Base-by-base conservation (phyloP, 2,113 vertebrate species). In the Neodontobutis hainanensis region DNA sequence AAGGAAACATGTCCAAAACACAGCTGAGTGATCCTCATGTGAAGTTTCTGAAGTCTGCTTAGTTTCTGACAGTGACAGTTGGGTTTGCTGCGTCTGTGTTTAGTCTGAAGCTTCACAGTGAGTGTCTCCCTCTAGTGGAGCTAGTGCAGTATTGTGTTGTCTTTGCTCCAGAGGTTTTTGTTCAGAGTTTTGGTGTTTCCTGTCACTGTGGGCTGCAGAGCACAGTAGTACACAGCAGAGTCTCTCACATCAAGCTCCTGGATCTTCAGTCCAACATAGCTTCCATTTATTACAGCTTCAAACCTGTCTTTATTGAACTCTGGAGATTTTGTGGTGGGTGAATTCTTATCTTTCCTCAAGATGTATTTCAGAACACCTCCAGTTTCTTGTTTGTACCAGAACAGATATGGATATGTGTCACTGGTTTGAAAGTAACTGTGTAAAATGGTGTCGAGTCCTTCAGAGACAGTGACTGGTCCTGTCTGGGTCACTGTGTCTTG, bases 101-200 rank as follows among this genome's bases (percentile, higher is more conserved):
- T 52, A 52, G 50, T 52, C 50, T 52, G 50, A 52, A 52, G 27
- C 50, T 52, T 52, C 50, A 52, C 50, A 52, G 36, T 27, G 19
- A 27, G 19, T n/a, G 36, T 44, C 45, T 40, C 59, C 43, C 42
- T 49, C 48, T 61, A 49, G 55, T 60, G 69, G 69, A 71, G 4
- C 14, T 35, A 43, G 44, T 71, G 44, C 9, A 64, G 68, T 47
- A 48, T 52, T 73, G 19, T 27, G 19, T 27, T 27, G 53, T 65
- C 46, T 65, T 58, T 67, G 64, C 57, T 67, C 56, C 57, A 61
- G n/a, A 74, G 57, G 71, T 74, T 75, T 72, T 71, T 71, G 72
- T 75, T 44, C 56, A 67, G 56, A 65, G 53, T 42, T 61, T 55
- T 53, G 53, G 15, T 73, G 68, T 56, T 73, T 80, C 53, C 52